Percentiles rank a stretch among this genome's conserved stretches.
Evolutionary conservation across 2,113 vertebrate species (phyloP).

Genomic region (Paramormyrops kingsleyae): DNA sequence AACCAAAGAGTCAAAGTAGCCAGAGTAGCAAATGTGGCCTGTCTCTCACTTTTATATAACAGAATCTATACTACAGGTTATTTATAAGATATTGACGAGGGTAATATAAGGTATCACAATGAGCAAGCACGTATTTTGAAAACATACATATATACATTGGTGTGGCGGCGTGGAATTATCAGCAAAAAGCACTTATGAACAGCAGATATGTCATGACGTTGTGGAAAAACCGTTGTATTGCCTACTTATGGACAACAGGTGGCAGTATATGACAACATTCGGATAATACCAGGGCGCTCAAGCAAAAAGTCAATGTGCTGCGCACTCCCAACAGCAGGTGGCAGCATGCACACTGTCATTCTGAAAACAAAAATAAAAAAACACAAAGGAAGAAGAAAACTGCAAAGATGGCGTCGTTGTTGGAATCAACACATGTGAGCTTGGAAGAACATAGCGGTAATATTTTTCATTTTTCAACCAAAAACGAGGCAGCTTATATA

Average conservation of each 20-base stretch:
- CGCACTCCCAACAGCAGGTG: not conserved
- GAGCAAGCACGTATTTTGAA: not conserved
- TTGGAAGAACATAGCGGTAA: conserved; percentile 31
- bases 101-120: not conserved
- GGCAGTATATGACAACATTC: not conserved
- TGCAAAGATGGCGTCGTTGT: conserved; percentile 33
- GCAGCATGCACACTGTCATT: not conserved
- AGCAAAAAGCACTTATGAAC: not conserved
- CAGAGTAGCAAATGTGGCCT: not conserved
- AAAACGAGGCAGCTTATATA: not conserved
- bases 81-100: not conserved
- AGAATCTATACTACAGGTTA: not conserved
- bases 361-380: not conserved
- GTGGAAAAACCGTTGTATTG: not conserved
- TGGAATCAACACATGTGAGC: conserved; percentile 37
- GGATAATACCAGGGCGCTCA: not conserved
- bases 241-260: not conserved
- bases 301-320: not conserved
- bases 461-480: not conserved
- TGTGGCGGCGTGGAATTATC: not conserved
- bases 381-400: not conserved
- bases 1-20: not conserved
- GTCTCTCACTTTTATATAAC: not conserved
- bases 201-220: not conserved
- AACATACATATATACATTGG: not conserved